phyloP scores from a whole-genome alignment of 2,888 invertebrate genomes.

The Tortricodes alternella region DNA sequence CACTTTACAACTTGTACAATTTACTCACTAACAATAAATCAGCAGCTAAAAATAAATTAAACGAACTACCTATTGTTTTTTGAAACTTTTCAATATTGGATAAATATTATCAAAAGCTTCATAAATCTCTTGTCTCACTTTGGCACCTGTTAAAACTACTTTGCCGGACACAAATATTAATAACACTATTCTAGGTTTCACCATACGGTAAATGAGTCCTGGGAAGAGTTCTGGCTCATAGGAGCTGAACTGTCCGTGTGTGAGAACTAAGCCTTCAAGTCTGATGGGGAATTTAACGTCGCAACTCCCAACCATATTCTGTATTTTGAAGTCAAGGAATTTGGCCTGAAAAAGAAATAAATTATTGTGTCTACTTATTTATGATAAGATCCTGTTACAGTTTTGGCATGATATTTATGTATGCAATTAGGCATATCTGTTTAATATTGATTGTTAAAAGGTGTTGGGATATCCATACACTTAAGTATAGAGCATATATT shows the following conservation, averaged over 20 bases:
- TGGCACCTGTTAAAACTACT: constrained; percentile 98
- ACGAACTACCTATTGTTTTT: constrained; percentile 85
- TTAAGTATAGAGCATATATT: too few species aligned
- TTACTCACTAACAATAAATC: not conserved
- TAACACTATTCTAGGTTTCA: constrained; percentile 97
- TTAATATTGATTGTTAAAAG: too few species aligned
- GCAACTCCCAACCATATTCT: constrained; percentile 91
- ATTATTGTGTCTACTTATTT: too few species aligned
- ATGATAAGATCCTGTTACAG: too few species aligned
- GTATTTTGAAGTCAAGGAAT: constrained; percentile 91
- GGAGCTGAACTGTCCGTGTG: constrained; percentile 89
- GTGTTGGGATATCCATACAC: too few species aligned
- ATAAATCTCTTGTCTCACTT: constrained; percentile 95
- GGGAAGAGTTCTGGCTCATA: constrained; percentile 99
- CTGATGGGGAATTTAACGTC: constrained; percentile 90
- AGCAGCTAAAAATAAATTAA: constrained; percentile 6
- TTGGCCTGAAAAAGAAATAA: constrained; percentile 84
- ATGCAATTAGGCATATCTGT: too few species aligned
- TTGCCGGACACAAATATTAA: constrained; percentile 99
- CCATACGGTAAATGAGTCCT: constrained; percentile 98
- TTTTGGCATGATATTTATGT: too few species aligned
- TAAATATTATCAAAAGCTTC: constrained; percentile 98
- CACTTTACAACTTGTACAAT: not conserved
- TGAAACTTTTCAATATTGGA: constrained; percentile 97
- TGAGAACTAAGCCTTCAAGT: constrained; percentile 88